Conservation (phyloP, 2,888 invertebrate genomes). For the Notocelia uddmanniana region DNA sequence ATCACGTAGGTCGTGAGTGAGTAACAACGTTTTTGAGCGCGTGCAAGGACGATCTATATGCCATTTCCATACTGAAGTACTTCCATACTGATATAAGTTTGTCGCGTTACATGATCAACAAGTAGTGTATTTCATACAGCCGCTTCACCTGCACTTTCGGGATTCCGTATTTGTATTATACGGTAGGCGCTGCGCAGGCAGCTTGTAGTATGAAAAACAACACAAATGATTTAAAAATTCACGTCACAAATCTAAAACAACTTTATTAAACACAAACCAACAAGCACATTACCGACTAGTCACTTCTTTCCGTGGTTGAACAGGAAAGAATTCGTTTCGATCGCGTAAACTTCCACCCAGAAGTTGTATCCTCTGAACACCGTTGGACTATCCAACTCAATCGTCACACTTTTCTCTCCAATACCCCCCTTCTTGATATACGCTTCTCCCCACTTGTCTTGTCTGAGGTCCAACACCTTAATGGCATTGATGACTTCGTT, state of each 20-base stretch:
- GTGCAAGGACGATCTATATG: no score
- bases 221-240: conserved; percentile 7
- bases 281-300: conserved; percentile 47
- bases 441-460: conserved; percentile 70
- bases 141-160: no score
- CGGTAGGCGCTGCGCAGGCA: no score
- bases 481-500: conserved; percentile 73
- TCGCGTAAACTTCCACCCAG: conserved; percentile 71
- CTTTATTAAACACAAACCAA: conserved; percentile 47
- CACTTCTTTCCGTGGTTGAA: conserved; percentile 62
- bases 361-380: conserved; percentile 73
- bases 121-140: no score
- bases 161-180: no score
- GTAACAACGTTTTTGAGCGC: no score
- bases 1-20: no score
- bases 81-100: no score
- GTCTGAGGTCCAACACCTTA: conserved; percentile 66
- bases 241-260: conserved; percentile 34
- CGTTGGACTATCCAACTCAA: conserved; percentile 70
- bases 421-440: conserved; percentile 70
- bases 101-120: no score
- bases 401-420: conserved; percentile 66
- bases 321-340: conserved; percentile 61
- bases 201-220: no score
- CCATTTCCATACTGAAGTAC: no score